A percentile compares a stretch with the other conserved stretches of the same genome.
Evolutionary conservation across 2,113 vertebrate species (phyloP).

Genomic region (Marmota flaviventris): DNA sequence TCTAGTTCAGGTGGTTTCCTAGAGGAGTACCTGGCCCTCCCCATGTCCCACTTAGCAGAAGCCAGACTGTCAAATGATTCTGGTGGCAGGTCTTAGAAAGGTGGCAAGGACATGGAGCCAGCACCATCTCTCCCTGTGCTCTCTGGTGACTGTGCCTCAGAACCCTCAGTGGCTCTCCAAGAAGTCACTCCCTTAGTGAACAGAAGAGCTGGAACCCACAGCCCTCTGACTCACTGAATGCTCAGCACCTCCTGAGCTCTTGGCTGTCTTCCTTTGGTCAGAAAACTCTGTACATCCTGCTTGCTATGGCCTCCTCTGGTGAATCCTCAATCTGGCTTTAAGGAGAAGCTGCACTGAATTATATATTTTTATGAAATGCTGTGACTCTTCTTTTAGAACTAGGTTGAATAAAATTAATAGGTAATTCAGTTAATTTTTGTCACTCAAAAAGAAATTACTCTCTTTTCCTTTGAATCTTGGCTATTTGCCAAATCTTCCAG

Average conservation of each 20-base stretch:
- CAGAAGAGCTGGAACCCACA: too few species aligned
- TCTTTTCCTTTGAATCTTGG: not conserved
- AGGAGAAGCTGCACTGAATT: not conserved
- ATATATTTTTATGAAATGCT: not conserved
- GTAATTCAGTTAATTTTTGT: not conserved
- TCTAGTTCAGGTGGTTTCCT: not conserved
- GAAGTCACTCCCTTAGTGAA: too few species aligned
- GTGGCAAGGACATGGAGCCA: too few species aligned
- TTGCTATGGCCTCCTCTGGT: not conserved
- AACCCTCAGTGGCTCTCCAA: too few species aligned
- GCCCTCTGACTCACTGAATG: too few species aligned
- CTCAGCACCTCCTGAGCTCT: too few species aligned
- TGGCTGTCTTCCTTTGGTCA: not conserved
- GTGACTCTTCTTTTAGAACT: not conserved
- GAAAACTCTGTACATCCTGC: not conserved
- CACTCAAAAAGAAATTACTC: not conserved
- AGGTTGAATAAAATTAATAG: slow-evolving; percentile 1
- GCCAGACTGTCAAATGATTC: too few species aligned
- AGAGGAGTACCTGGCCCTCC: not conserved
- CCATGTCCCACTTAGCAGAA: not conserved
- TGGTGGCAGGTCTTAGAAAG: too few species aligned
- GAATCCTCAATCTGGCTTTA: not conserved
- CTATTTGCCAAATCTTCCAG: not conserved
- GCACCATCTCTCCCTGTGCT: too few species aligned
- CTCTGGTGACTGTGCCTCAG: too few species aligned